phyloP scores from a whole-genome alignment of 2,797 vertebrate species.

The Vireo griseus region DNA sequence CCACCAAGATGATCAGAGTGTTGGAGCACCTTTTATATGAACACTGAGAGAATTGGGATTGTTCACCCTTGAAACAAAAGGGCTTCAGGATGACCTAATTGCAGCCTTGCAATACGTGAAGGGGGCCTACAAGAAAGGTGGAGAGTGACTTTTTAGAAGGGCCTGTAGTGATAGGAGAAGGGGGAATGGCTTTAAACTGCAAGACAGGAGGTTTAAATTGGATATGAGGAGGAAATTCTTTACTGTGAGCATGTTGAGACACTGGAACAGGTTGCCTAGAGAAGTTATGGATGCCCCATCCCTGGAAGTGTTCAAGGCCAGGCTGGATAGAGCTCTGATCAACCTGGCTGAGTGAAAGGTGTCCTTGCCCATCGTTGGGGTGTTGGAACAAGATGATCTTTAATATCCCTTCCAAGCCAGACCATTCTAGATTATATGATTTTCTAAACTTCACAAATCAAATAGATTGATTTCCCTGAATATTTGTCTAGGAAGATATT shows the following conservation, averaged over 20 bases:
- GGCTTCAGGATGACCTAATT: not conserved
- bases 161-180: not conserved
- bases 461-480: not conserved
- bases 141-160: not conserved
- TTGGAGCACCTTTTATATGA: not conserved
- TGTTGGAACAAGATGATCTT: not conserved
- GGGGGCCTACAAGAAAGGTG: not conserved
- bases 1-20: fast-evolving
- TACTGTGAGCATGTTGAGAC: not conserved
- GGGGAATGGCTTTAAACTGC: not conserved
- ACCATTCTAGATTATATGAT: not conserved
- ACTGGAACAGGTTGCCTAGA: not conserved
- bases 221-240: not conserved
- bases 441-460: not conserved
- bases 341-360: not conserved
- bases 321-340: not conserved
- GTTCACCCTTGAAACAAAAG: not conserved
- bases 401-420: not conserved
- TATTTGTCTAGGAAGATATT: not conserved
- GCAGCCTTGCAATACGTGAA: not conserved
- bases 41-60: not conserved
- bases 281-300: fast-evolving
- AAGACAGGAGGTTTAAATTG: not conserved
- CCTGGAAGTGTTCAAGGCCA: not conserved
- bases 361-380: fast-evolving